Percentiles rank a stretch among this genome's conserved stretches.
phyloP scores from a whole-genome alignment of 2,888 invertebrate species.

The Prosapia bicincta region DNA sequence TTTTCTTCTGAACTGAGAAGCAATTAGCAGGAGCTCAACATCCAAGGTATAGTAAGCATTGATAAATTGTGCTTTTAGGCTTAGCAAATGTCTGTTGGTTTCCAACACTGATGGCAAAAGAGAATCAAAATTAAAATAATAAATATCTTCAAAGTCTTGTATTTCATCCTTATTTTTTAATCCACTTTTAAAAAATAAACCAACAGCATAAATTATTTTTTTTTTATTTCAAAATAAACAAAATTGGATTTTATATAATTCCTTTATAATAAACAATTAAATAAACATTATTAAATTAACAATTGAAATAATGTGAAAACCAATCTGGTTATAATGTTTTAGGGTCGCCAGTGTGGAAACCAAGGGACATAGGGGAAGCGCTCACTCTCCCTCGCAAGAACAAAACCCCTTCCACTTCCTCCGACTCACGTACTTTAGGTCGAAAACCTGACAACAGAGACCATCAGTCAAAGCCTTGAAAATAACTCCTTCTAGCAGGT shows the following conservation, averaged over 20 bases:
- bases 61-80: not conserved
- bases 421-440: constrained; percentile 36
- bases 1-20: not conserved
- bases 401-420: constrained; percentile 39
- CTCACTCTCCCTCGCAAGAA: constrained; percentile 62
- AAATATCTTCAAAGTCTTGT: not conserved
- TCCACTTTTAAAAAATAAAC: not conserved
- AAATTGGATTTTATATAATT: not conserved
- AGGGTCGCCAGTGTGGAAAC: constrained; percentile 99
- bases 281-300: not conserved
- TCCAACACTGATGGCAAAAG: constrained; percentile 38
- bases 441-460: constrained; percentile 34
- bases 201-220: not conserved
- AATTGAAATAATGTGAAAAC: not conserved
- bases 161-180: not conserved
- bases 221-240: not conserved
- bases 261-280: not conserved
- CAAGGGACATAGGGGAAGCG: constrained; percentile 73
- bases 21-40: not conserved
- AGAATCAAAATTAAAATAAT: not conserved
- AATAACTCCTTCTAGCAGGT: not conserved
- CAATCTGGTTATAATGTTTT: constrained; percentile 50
- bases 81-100: constrained; percentile 46
- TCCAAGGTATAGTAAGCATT: not conserved
- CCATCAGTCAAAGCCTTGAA: constrained; percentile 3